Evolutionary conservation across 2,797 vertebrate species (phyloP).

Genomic region (Sebastes oblongus): DNA sequence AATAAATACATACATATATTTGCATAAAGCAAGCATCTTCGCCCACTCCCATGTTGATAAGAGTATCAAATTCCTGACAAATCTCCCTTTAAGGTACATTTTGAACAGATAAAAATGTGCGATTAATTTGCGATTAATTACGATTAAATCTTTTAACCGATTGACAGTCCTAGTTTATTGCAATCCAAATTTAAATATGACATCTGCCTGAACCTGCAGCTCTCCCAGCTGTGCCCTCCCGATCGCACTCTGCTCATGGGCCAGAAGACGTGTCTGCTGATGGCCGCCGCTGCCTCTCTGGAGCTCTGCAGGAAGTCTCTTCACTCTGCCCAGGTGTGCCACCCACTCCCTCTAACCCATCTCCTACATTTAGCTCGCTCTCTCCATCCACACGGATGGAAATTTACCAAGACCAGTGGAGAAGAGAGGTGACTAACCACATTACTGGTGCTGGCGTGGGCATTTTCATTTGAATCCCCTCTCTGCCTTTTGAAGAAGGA

Average conservation of each 20-base stretch:
- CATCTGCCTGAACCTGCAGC: conserved; percentile 69
- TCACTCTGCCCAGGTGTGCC: conserved; percentile 82
- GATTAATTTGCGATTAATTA: no score
- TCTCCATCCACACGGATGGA: conserved; percentile 60
- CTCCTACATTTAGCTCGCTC: conserved; percentile 51
- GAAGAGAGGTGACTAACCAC: conserved; percentile 70
- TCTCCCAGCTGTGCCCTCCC: conserved; percentile 88
- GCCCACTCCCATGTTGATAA: no score
- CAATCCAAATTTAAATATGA: background rate
- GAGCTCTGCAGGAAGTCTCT: conserved; percentile 83
- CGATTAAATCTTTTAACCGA: no score
- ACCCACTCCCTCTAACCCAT: conserved; percentile 40
- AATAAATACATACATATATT: no score
- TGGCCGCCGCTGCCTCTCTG: conserved; percentile 88
- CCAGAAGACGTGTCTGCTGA: conserved; percentile 91
- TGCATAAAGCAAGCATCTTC: no score
- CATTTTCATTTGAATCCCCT: conserved; percentile 44
- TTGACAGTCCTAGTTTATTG: background rate
- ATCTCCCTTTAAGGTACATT: no score
- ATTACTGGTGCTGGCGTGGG: conserved; percentile 55
- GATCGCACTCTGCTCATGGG: conserved; percentile 87
- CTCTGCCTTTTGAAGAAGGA: conserved; percentile 5
- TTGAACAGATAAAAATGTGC: no score
- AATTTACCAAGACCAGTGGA: conserved; percentile 62
- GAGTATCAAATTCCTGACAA: fast-evolving